Conservation (phyloP, 1,140 invertebrate species). For the Drosophila repletoides region DNA sequence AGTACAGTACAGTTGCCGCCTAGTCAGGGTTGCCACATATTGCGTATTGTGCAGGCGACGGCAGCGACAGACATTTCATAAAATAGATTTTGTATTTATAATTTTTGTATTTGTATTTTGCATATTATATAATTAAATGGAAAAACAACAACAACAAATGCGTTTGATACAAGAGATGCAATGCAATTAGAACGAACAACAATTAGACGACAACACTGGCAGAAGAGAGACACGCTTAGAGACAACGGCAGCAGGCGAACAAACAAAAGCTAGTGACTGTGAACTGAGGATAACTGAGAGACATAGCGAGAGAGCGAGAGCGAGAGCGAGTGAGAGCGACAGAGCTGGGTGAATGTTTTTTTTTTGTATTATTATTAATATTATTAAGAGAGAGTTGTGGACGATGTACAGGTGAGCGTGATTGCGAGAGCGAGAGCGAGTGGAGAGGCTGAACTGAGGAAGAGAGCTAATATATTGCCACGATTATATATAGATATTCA, state of each 20-base stretch:
- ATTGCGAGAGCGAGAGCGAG: background rate
- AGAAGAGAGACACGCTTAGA: slow-evolving; percentile 45
- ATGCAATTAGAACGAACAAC: slow-evolving; percentile 69
- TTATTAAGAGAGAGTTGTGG: background rate
- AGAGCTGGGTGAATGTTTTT: background rate
- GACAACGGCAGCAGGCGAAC: slow-evolving; percentile 17
- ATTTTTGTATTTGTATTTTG: background rate
- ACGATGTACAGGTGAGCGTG: slow-evolving; percentile 13
- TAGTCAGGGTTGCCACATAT: slow-evolving; percentile 55
- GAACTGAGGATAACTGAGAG: background rate
- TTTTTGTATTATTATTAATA: no score
- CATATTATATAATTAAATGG: slow-evolving; percentile 39
- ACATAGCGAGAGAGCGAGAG: background rate
- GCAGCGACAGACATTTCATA: slow-evolving; percentile 63
- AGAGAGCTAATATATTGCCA: background rate
- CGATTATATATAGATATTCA: no score
- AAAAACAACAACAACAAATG: slow-evolving; percentile 76
- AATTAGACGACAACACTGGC: slow-evolving; percentile 69
- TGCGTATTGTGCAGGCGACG: slow-evolving; percentile 53
- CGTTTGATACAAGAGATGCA: slow-evolving; percentile 39
- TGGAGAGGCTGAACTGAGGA: no score
- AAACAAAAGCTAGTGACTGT: background rate
- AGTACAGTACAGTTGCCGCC: no score
- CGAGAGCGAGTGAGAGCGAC: slow-evolving; percentile 3
- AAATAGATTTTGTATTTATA: background rate